Evolutionary conservation across 1,140 invertebrate species (phyloP).

Genomic region (Coelopa frigida): DNA sequence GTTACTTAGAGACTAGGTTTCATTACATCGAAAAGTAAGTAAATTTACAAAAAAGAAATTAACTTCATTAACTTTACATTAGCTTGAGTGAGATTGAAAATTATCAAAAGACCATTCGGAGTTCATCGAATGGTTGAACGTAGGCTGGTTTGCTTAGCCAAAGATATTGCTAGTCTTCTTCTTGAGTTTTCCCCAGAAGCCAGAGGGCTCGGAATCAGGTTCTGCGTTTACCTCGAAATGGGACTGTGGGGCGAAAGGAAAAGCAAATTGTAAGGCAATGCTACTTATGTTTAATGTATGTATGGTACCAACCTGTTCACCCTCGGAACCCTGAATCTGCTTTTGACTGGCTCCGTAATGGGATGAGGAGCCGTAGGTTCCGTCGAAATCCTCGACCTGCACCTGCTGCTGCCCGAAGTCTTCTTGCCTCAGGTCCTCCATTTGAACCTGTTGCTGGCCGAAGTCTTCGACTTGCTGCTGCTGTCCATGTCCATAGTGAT

Average conservation of each 20-base stretch:
- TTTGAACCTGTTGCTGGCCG: constrained; percentile 19
- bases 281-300: too few relatives aligned
- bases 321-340: constrained; percentile 15
- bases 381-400: too few relatives aligned
- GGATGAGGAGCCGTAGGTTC: too few relatives aligned
- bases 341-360: constrained; percentile 14
- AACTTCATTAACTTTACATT: too few relatives aligned
- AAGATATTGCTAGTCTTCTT: constrained; percentile 21
- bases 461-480: constrained; percentile 11
- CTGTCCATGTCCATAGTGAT: constrained; percentile 13
- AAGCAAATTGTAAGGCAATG: not conserved
- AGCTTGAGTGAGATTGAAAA: too few relatives aligned
- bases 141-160: too few relatives aligned
- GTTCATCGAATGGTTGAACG: too few relatives aligned
- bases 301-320: constrained; percentile 17
- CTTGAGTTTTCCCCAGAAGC: constrained; percentile 16
- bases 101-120: too few relatives aligned
- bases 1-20: too few relatives aligned
- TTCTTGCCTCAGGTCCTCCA: constrained; percentile 17
- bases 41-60: too few relatives aligned
- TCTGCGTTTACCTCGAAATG: constrained; percentile 10
- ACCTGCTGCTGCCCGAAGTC: too few relatives aligned
- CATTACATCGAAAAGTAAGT: too few relatives aligned
- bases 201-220: constrained; percentile 14
- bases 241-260: not conserved